Conservation (phyloP, 37 sponge, comb jelly and placozoan genomes). For the Amphimedon queenslandica region DNA sequence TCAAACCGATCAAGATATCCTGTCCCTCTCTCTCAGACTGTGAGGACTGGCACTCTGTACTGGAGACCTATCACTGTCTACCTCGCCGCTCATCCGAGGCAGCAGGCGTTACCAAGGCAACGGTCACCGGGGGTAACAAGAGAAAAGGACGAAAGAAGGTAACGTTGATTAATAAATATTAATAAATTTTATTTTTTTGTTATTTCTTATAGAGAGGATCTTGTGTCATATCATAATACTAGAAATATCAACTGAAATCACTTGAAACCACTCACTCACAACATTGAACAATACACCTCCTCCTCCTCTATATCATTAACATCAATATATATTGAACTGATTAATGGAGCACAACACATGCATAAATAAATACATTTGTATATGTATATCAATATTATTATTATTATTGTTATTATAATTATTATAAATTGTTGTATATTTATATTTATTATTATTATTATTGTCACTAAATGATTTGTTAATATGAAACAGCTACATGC, state of each 20-base stretch:
- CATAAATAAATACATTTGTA: no score
- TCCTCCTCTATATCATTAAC: no score
- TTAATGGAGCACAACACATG: no score
- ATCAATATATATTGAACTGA: no score
- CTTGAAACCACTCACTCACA: not conserved
- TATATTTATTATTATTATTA: not conserved
- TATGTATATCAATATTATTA: not conserved
- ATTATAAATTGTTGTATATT: not conserved
- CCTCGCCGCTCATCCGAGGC: not conserved
- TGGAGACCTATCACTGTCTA: slow-evolving; percentile 3
- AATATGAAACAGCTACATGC: no score
- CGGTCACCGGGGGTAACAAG: not conserved
- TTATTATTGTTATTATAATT: not conserved
- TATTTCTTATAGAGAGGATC: not conserved
- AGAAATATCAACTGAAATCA: not conserved
- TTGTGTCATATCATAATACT: not conserved
- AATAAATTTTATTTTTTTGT: not conserved
- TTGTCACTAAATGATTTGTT: not conserved
- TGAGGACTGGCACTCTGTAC: slow-evolving; percentile 39
- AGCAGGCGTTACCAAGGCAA: no score
- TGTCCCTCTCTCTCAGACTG: slow-evolving; percentile 30
- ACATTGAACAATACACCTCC: no score
- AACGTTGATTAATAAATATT: not conserved
- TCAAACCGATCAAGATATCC: slow-evolving; percentile 25
- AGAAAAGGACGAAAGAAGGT: not conserved